Conservation (phyloP, 2,888 invertebrate genomes). For the Heliothis peltigera region DNA sequence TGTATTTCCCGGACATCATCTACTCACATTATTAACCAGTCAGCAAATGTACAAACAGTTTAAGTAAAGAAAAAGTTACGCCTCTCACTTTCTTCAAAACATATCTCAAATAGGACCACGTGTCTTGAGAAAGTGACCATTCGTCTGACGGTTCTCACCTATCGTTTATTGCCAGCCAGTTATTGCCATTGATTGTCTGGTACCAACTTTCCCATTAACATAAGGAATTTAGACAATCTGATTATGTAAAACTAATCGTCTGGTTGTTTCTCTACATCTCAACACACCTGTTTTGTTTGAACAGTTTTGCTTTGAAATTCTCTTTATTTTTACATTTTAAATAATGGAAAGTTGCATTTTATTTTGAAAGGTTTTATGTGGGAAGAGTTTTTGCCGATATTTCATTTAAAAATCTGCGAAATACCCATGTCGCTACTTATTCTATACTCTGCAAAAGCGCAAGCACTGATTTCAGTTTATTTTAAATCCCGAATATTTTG, state of each 20-base stretch:
- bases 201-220: slow-evolving; percentile 73
- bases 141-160: slow-evolving; percentile 70
- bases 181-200: slow-evolving; percentile 71
- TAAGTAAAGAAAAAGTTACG: slow-evolving; percentile 83
- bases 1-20: slow-evolving; percentile 42
- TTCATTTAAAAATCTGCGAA: slow-evolving; percentile 25
- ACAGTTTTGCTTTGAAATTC: slow-evolving; percentile 7
- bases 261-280: slow-evolving; percentile 31
- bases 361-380: slow-evolving; percentile 15
- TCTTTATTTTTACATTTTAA: background rate
- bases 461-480: slow-evolving; percentile 13
- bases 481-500: background rate
- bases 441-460: slow-evolving; percentile 22
- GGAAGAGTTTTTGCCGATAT: slow-evolving; percentile 23
- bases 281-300: slow-evolving; percentile 18
- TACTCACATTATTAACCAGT: slow-evolving; percentile 39
- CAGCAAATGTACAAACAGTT: slow-evolving; percentile 73
- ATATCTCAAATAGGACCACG: slow-evolving; percentile 77
- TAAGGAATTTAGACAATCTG: slow-evolving; percentile 53
- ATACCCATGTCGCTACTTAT: too few species aligned
- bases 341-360: background rate
- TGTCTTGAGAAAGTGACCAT: slow-evolving; percentile 84
- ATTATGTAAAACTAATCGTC: slow-evolving; percentile 47
- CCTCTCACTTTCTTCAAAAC: slow-evolving; percentile 86
- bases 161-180: slow-evolving; percentile 70